Base-by-base conservation (phyloP, 2,888 invertebrate genomes). In the Metacarcinus magister region DNA sequence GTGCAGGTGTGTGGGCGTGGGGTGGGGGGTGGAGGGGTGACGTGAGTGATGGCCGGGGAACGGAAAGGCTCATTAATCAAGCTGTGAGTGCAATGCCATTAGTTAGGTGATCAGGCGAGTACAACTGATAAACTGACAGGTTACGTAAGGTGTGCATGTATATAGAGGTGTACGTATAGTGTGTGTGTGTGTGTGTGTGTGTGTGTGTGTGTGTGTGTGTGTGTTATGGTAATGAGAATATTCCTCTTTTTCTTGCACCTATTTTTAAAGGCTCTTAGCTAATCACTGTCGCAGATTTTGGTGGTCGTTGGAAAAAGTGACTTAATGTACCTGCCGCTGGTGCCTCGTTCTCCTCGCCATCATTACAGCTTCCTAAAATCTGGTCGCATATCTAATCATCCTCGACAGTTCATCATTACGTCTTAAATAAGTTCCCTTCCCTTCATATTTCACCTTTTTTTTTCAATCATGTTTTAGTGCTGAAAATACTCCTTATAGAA, bases 121-220 rank as follows among this genome's bases (percentile, higher is more conserved):
- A 82, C 82, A 82, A 82, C 82, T 82, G 82, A 32, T 32, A 32
- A 82, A 82, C 32, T 82, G 82, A 82, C 32, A 82, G 32, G 82
- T 82, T 28, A 23, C 28, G 82, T 13, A 28, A 82, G 32, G 32
- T 32, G 10, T 32, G 32, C 32, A 4, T 82, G 82, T 28, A 32
- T 32, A 32, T 82, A 82, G 0, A 8, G 19, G 60, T 60, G 60
- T 60, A 19, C 16, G 60, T 60, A 19, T 60, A n/a, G 60, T 60
- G 60, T 60, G 60, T 60, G 60, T 60, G 60, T 60, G 60, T 19
- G 60, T 46, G 46, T 46, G 46, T 46, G 46, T 46, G 46, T 46
- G 10, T 46, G 46, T 46, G 46, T 46, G 46, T 46, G 4, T 46
- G 46, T 10, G 10, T 46, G 46, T 7, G 4, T 46, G 46, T 46